Evolutionary conservation across 2,113 vertebrate species (phyloP), one percentile per base, ranked within the genome.

Genomic region (Lepidothrix coronata): DNA sequence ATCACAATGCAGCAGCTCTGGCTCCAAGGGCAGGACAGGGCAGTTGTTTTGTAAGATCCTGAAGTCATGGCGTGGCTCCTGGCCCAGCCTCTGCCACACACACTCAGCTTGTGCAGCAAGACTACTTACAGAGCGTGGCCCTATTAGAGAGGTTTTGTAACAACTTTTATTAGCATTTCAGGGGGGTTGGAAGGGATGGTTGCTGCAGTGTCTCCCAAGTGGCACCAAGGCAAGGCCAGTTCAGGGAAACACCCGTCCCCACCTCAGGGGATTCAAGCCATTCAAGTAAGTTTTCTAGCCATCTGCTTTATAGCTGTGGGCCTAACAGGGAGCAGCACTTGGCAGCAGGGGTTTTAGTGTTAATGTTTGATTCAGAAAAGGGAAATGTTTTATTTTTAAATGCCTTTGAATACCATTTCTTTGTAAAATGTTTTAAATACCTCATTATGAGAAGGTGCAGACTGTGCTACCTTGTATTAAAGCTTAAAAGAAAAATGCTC

Each of bases 381-480:
- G 88, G 93, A 96, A 96, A 95, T 7, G 4, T 62, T 96, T 93
- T 96, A 92, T 95, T 97, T 95, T 97, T 85, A 95, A 96, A 96
- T 73, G 91, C 87, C 89, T 97, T 97, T 96, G 88, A 93, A 95
- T 93, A 96, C 91, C 48, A 79, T 96, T 97, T 94, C 43, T 97
- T 97, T 97, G 94, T 97, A 97, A 93, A 82, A 93, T 89, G 94
- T 96, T 97, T 96, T 94, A 93, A 97, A 97, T 97, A 97, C 97
- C 97, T 97, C 97, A 97, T 94, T 65, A 88, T 91, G 49, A 96
- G 89, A 96, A 95, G 91, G 70, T 67, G 46, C 88, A 95, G 81
- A 93, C 87, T 95, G 74, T 95, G 71, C 87, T 82, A 81, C 48
- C 79, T 94, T 96, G 73, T 91, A 95, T 96, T 96, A 96, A 96